Conservation (phyloP, 2,888 invertebrate species). For the Petrolisthes manimaculis region DNA sequence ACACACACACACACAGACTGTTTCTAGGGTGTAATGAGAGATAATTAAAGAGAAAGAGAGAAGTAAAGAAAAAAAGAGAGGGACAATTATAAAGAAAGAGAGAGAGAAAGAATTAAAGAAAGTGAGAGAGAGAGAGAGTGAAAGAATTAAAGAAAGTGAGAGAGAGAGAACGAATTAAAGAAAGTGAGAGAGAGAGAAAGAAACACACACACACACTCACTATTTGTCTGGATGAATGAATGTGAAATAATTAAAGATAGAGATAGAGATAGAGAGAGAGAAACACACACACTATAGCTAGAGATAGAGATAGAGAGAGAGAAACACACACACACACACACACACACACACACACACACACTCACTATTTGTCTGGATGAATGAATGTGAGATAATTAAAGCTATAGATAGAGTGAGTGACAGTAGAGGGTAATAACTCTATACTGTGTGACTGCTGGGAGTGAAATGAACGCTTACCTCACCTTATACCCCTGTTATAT, state of each 20-base stretch:
- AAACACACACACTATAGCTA: not conserved
- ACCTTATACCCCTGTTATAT: no score
- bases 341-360: not conserved
- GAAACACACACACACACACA: conserved; percentile 17
- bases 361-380: not conserved
- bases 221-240: not conserved
- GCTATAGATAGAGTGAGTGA: not conserved
- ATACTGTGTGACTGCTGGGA: not conserved
- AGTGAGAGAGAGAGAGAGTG: conserved; percentile 16
- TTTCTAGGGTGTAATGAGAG: not conserved
- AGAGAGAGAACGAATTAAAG: not conserved
- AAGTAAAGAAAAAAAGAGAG: not conserved
- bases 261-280: not conserved
- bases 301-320: not conserved
- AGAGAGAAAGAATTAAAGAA: not conserved
- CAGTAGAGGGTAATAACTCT: not conserved
- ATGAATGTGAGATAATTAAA: not conserved
- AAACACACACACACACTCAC: conserved; percentile 1
- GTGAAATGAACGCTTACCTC: no score
- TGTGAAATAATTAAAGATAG: not conserved
- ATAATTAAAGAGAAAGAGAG: not conserved
- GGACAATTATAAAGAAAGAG: not conserved
- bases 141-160: not conserved
- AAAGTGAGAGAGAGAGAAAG: conserved; percentile 16
- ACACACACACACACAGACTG: conserved; percentile 12